Percentiles rank a stretch among this genome's conserved stretches.
These are phyloP conservation scores for Pavo muticus DNA, from an alignment of 2,113 vertebrate genomes.

Conservation along the genomic window DNA sequence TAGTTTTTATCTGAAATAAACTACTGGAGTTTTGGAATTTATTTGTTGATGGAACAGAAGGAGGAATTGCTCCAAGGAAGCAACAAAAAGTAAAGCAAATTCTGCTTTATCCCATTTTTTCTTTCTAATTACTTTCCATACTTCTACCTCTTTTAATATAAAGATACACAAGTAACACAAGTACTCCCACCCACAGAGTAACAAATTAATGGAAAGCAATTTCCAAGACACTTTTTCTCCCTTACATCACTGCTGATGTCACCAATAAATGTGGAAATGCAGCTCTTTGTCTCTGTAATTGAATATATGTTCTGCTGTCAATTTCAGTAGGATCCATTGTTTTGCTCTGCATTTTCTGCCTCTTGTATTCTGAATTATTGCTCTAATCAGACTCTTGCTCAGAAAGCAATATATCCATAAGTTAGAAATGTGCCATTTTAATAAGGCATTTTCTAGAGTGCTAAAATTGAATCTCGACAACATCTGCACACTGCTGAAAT, in stretches of 20 bases:
- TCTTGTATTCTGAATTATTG: rapidly evolving
- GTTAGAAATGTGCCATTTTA: background rate
- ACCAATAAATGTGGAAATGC: background rate
- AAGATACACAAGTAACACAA: background rate
- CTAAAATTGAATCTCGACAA: background rate
- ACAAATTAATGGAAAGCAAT: background rate
- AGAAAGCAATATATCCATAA: background rate
- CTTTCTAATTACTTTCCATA: background rate
- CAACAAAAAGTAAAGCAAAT: background rate
- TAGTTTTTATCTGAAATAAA: background rate
- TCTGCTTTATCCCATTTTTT: background rate
- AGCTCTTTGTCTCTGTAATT: background rate
- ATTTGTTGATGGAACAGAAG: background rate
- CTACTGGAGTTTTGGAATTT: background rate
- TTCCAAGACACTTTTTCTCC: background rate
- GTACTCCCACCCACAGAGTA: background rate
- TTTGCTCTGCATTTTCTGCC: background rate
- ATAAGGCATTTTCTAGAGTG: background rate
- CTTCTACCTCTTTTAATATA: background rate
- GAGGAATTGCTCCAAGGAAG: background rate
- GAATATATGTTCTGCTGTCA: background rate
- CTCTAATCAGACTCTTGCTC: background rate
- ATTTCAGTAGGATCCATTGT: background rate
- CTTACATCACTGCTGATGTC: background rate
- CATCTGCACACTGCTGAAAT: background rate